phyloP scores from a whole-genome alignment of 1,140 invertebrate genomes.

The Diabrotica virgifera region DNA sequence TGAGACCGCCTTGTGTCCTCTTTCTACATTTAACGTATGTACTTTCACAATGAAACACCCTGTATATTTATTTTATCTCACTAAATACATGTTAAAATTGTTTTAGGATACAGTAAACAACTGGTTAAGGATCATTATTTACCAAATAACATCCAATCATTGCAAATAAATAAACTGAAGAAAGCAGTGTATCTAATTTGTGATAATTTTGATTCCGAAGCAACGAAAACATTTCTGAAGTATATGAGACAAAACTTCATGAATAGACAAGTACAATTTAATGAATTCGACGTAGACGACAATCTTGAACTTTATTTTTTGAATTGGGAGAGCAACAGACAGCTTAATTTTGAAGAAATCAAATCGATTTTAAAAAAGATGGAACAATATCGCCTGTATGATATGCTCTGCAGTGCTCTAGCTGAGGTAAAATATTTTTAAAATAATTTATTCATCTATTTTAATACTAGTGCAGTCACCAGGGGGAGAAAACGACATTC shows the following conservation, averaged over 20 bases:
- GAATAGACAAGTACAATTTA: slow-evolving; percentile 19
- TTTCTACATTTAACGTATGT: too few relatives aligned
- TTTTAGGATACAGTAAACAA: slow-evolving; percentile 32
- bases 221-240: slow-evolving; percentile 29
- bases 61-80: not conserved
- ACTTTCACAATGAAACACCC: too few relatives aligned
- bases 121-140: slow-evolving; percentile 27
- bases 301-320: slow-evolving; percentile 38
- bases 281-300: slow-evolving; percentile 17
- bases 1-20: too few relatives aligned
- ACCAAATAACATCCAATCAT: slow-evolving; percentile 21
- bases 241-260: slow-evolving; percentile 25
- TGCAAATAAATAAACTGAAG: slow-evolving; percentile 28
- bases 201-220: slow-evolving; percentile 28
- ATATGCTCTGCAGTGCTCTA: not conserved
- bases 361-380: slow-evolving; percentile 35
- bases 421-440: not conserved
- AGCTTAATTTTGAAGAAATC: slow-evolving; percentile 24
- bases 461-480: too few relatives aligned
- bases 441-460: too few relatives aligned
- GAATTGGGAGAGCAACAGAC: slow-evolving; percentile 28
- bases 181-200: slow-evolving; percentile 35
- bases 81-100: not conserved
- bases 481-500: too few relatives aligned
- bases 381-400: slow-evolving; percentile 21